Percentiles rank a stretch among this genome's conserved stretches.
phyloP scores from a whole-genome alignment of 2,797 vertebrate species.

The Rhynchotus rufescens region DNA sequence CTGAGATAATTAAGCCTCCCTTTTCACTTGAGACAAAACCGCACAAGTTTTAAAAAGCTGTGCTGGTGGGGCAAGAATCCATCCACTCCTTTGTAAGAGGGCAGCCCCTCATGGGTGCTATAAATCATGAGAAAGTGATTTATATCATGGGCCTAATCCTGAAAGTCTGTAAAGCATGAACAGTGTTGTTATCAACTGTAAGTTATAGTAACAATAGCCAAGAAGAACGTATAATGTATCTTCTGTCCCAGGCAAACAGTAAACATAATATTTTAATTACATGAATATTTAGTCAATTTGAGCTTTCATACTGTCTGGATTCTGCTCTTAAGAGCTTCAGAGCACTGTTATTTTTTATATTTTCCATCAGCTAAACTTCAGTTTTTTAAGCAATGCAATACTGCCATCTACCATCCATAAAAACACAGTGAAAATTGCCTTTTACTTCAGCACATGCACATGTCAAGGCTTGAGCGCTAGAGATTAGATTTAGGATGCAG shows the following conservation, averaged over 20 bases:
- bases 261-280: constrained; percentile 38
- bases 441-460: fast-evolving
- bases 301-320: neutral
- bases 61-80: neutral
- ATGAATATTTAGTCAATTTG: neutral
- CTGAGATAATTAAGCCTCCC: neutral
- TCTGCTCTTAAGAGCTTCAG: neutral
- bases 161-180: neutral
- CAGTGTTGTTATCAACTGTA: neutral
- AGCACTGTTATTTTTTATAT: neutral
- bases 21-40: neutral
- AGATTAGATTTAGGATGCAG: neutral
- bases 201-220: neutral
- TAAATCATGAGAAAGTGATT: neutral
- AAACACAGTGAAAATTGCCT: neutral
- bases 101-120: neutral
- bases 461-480: neutral
- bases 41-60: neutral
- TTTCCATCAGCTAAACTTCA: neutral
- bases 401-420: constrained; percentile 67
- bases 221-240: neutral
- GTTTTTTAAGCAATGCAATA: constrained; percentile 32
- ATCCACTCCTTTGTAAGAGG: neutral
- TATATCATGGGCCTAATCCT: neutral
- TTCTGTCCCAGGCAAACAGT: neutral